phyloP scores from a whole-genome alignment of 1,140 invertebrate genomes.

The Ephestia elutella region DNA sequence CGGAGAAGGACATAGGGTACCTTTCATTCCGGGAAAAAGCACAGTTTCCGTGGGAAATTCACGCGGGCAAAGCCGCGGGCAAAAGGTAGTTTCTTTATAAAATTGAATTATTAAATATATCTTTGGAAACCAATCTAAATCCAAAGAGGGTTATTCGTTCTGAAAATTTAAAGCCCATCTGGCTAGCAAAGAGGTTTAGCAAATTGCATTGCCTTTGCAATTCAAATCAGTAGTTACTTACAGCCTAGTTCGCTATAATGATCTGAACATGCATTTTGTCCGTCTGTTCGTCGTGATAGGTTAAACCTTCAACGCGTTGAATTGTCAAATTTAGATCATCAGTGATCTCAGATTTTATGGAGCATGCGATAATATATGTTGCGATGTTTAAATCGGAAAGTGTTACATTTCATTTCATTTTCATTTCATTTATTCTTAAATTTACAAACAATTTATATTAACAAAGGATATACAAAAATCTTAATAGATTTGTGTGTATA shows the following conservation, averaged over 20 bases:
- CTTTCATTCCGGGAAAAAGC: too few relatives aligned
- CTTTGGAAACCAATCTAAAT: too few relatives aligned
- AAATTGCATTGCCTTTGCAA: neutral
- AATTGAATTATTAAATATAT: too few relatives aligned
- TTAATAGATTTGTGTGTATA: too few relatives aligned
- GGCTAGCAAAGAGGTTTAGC: neutral
- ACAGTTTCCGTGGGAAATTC: too few relatives aligned
- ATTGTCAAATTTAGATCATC: slow-evolving; percentile 4
- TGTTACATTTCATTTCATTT: neutral
- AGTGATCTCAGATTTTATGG: neutral
- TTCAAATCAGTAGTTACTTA: neutral
- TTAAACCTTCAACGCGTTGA: neutral
- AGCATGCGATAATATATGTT: neutral
- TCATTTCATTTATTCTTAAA: too few relatives aligned
- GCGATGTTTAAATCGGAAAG: neutral
- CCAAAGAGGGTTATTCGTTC: neutral
- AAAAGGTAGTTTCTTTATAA: too few relatives aligned
- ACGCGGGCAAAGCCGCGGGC: too few relatives aligned
- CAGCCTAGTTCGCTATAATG: neutral
- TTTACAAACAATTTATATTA: too few relatives aligned
- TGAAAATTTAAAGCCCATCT: too few relatives aligned
- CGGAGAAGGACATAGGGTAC: too few relatives aligned
- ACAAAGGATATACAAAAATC: too few relatives aligned
- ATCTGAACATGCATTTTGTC: slow-evolving; percentile 2
- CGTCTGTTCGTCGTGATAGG: neutral